Evolutionary conservation across 2,888 invertebrate genomes (phyloP), one percentile per base, ranked within the genome.

Genomic region (Platycheirus rosarum): DNA sequence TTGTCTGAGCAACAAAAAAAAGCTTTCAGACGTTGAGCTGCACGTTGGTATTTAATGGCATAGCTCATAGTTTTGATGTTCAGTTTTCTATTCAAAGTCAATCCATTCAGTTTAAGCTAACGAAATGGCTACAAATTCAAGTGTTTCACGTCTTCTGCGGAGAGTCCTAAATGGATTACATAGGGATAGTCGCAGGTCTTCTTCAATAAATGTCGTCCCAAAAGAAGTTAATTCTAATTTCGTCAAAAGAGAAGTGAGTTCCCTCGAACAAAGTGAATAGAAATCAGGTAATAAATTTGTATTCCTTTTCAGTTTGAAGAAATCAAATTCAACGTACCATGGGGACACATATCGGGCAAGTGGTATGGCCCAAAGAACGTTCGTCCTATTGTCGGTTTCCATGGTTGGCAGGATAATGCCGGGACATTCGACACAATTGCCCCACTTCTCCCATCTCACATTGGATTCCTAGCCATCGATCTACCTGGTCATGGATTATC

Each of bases 321-420:
- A 91, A 91, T 95, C 13, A 90, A 91, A 86, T 94, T 95, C 55
- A 92, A 93, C 42, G 92, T 94, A 0, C 93, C 93, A 51, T 95
- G 93, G 93, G 95, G 95, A 0, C 92, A 94, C 85, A 85, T 95
- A 18, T 91, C 94, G 1, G 95, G 93, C 1, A 95, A 94, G 88
- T 92, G 94, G 91, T 95, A 95, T 93, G 95, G 95, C 9, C 92
- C 91, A 4, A 92, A 92, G 84, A 91, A 93, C 79, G 91, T 92
- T 14, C 91, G 93, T 55, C 95, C 95, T 0, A 91, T 95, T 69
- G 87, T 96, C 29, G 93, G 93, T 0, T 86, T 95, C n/a, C 96
- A 96, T 87, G 96, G 95, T 0, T 94, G 94, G 94, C 94, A 93
- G 89, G 95, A 96, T 88, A 95, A 95, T 88, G 94, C 94, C 13